Evolutionary conservation across 35 echinoderm and acorn worm species (phyloP).

Genomic region (Stichopus chloronotus): DNA sequence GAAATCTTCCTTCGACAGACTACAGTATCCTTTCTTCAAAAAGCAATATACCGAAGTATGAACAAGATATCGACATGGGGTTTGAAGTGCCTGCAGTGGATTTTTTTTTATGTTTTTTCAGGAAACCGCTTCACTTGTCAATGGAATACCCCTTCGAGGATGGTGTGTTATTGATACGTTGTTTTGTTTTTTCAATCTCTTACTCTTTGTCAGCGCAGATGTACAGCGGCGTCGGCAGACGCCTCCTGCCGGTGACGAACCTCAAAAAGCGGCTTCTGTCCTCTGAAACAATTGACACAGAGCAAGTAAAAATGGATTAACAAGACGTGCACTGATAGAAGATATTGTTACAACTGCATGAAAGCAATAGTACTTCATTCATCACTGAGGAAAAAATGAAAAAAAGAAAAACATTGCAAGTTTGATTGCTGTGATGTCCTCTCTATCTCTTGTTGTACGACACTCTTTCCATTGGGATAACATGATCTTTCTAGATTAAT

Average conservation of each 20-base stretch:
- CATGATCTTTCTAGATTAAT: too few relatives aligned
- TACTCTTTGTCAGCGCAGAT: constrained; percentile 90
- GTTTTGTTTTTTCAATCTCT: not conserved
- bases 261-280: constrained; percentile 96
- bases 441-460: too few relatives aligned
- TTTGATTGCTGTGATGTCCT: too few relatives aligned
- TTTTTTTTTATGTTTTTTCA: too few relatives aligned
- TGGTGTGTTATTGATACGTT: too few relatives aligned
- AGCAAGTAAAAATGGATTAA: not conserved
- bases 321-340: not conserved
- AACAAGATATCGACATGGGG: too few relatives aligned
- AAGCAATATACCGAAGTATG: too few relatives aligned
- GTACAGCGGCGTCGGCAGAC: constrained; percentile 92
- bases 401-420: too few relatives aligned
- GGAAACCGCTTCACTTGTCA: not conserved
- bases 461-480: too few relatives aligned
- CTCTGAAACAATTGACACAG: constrained; percentile 53
- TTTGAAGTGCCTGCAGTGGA: too few relatives aligned
- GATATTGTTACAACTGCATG: not conserved
- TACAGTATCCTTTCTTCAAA: too few relatives aligned
- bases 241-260: constrained; percentile 95
- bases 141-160: not conserved
- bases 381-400: not conserved
- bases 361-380: not conserved
- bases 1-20: too few relatives aligned